phyloP scores from a whole-genome alignment of 2,113 vertebrate species.

The Apistogramma diplotaenia region DNA sequence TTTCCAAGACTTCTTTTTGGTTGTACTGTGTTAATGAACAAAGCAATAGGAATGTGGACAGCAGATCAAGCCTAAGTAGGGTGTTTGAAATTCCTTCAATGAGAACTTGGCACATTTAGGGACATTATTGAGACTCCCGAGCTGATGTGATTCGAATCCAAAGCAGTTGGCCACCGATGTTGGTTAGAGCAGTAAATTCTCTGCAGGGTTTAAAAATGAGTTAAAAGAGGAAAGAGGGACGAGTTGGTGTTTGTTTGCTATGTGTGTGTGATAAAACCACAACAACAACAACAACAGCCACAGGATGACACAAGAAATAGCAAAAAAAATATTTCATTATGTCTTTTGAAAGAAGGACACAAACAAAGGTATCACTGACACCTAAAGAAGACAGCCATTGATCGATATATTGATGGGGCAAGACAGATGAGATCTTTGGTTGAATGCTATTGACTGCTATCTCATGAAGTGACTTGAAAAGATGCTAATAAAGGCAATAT shows the following conservation, averaged over 20 bases:
- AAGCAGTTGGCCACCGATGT: constrained; percentile 56
- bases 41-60: constrained; percentile 52
- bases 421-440: not conserved
- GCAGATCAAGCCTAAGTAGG: constrained; percentile 50
- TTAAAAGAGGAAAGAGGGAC: constrained; percentile 13
- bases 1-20: constrained; percentile 35
- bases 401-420: constrained; percentile 12
- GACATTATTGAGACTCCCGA: constrained; percentile 62
- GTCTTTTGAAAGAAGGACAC: not conserved
- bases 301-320: not conserved
- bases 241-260: constrained; percentile 4
- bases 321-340: not conserved
- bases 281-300: not conserved
- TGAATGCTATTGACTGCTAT: not conserved
- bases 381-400: constrained; percentile 14
- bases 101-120: constrained; percentile 68
- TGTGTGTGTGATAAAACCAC: constrained; percentile 27
- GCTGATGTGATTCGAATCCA: constrained; percentile 69
- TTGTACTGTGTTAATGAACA: constrained; percentile 37
- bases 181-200: constrained; percentile 58
- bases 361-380: not conserved
- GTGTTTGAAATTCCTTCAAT: constrained; percentile 66
- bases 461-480: not conserved
- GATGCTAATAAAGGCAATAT: constrained; percentile 8
- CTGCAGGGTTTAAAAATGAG: constrained; percentile 41